Conservation (phyloP, 2,113 vertebrate species). For the Eidolon helvum region DNA sequence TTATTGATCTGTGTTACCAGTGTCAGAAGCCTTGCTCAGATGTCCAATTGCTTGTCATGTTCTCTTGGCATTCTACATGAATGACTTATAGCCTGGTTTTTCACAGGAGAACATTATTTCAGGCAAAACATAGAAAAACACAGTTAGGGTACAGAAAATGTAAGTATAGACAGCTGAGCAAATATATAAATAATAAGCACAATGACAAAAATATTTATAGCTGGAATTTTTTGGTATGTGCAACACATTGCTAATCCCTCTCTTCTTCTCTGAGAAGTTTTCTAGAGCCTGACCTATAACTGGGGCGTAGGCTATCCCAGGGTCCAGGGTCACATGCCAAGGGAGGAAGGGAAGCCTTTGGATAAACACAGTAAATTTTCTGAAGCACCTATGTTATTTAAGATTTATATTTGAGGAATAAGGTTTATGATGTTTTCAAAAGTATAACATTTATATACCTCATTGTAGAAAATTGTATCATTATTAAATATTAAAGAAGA, state of each 20-base stretch:
- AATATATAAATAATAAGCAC: slow-evolving; percentile 25
- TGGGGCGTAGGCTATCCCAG: background rate
- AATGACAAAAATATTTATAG: background rate
- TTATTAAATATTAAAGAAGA: slow-evolving; percentile 1
- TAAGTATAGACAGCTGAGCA: slow-evolving; percentile 31
- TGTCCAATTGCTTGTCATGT: background rate
- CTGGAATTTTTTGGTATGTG: background rate
- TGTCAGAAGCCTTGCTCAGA: background rate
- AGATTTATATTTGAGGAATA: background rate
- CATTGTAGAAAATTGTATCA: background rate
- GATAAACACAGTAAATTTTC: background rate
- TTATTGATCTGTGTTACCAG: slow-evolving; percentile 27
- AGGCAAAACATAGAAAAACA: slow-evolving; percentile 53
- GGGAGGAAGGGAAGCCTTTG: background rate
- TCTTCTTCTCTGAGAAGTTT: background rate
- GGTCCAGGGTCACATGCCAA: background rate
- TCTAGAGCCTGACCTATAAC: background rate
- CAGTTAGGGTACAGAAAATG: slow-evolving; percentile 1
- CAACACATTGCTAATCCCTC: background rate
- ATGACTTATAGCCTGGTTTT: background rate
- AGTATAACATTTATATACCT: background rate
- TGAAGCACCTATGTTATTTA: background rate
- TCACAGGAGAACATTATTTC: slow-evolving; percentile 10
- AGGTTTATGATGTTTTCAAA: slow-evolving; percentile 22
- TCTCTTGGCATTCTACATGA: background rate